These are phyloP conservation scores for Dinothrombium tinctorium DNA, from an alignment of 1,140 invertebrate genomes.

Conservation along the genomic window DNA sequence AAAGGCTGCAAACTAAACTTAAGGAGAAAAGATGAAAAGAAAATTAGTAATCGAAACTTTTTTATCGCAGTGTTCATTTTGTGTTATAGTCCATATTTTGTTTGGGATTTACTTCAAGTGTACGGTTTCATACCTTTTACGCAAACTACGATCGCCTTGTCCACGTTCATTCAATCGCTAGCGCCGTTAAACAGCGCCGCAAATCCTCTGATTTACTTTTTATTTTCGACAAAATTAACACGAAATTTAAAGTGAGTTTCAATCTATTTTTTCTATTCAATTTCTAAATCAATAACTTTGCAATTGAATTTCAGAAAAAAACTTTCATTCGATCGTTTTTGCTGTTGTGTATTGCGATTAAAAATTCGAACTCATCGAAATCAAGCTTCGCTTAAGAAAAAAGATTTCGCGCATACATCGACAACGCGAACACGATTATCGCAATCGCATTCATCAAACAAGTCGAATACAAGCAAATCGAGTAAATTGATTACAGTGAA, in stretches of 20 bases:
- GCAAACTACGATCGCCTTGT: conserved; percentile 45
- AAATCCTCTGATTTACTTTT: conserved; percentile 81
- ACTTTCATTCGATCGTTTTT: too few species aligned
- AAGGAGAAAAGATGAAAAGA: background rate
- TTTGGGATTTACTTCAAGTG: conserved; percentile 76
- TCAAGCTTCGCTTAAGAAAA: too few species aligned
- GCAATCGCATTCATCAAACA: too few species aligned
- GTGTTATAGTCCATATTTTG: conserved; percentile 85
- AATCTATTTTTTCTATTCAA: too few species aligned
- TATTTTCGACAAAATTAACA: conserved; percentile 37
- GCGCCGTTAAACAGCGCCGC: conserved; percentile 78
- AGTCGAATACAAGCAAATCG: too few species aligned
- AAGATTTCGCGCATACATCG: too few species aligned
- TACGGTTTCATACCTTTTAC: conserved; percentile 55
- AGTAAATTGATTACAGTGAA: too few species aligned
- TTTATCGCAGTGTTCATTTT: conserved; percentile 57
- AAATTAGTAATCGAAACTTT: background rate
- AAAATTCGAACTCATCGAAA: too few species aligned
- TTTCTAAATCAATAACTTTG: too few species aligned
- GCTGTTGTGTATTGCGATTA: too few species aligned
- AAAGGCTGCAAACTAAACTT: background rate
- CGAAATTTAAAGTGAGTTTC: background rate
- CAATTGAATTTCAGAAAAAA: too few species aligned
- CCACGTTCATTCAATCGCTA: conserved; percentile 73
- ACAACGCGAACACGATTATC: too few species aligned